phyloP scores from a whole-genome alignment of 2,888 invertebrate species.

The Hirtodrosophila cameraria region DNA sequence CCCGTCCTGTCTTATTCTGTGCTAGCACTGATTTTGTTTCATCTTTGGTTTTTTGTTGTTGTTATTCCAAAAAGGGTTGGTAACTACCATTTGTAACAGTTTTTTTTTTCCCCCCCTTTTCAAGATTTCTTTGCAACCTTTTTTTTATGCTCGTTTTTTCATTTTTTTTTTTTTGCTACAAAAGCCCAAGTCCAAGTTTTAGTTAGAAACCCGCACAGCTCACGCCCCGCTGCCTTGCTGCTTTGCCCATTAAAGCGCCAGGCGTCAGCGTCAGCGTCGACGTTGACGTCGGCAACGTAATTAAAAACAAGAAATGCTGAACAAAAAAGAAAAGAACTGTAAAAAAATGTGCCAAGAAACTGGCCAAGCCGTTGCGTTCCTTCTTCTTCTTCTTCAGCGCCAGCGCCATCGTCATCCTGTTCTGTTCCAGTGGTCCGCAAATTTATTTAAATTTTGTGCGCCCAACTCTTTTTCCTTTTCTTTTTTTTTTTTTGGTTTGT shows the following conservation, averaged over 20 bases:
- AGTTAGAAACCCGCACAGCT: conserved; percentile 17
- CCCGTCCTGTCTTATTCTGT: too few species aligned
- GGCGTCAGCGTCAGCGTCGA: conserved; percentile 24
- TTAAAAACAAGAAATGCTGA: conserved; percentile 72
- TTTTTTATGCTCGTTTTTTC: conserved; percentile 35
- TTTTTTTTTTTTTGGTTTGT: conserved; percentile 4
- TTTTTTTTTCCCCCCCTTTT: conserved; percentile 23
- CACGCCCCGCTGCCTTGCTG: neutral
- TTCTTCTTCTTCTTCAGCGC: neutral
- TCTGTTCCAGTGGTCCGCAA: conserved; percentile 22
- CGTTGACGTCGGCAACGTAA: conserved; percentile 65
- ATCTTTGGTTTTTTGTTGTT: conserved; percentile 10
- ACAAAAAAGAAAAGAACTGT: conserved; percentile 21
- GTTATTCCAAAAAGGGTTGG: conserved; percentile 42
- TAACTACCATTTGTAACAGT: conserved; percentile 59
- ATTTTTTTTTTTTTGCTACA: conserved; percentile 38
- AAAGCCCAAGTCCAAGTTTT: conserved; percentile 64
- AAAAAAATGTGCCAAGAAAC: conserved; percentile 70
- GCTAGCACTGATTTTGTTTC: conserved; percentile 53
- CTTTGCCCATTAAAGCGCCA: conserved; percentile 63
- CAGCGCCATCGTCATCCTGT: neutral
- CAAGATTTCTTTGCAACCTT: conserved; percentile 56
- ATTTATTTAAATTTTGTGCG: conserved; percentile 70
- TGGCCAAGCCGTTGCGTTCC: conserved; percentile 31
- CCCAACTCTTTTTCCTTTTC: conserved; percentile 53